These are phyloP conservation scores for Chauna torquata DNA, from an alignment of 2,113 vertebrate species.

Conservation along the genomic window DNA sequence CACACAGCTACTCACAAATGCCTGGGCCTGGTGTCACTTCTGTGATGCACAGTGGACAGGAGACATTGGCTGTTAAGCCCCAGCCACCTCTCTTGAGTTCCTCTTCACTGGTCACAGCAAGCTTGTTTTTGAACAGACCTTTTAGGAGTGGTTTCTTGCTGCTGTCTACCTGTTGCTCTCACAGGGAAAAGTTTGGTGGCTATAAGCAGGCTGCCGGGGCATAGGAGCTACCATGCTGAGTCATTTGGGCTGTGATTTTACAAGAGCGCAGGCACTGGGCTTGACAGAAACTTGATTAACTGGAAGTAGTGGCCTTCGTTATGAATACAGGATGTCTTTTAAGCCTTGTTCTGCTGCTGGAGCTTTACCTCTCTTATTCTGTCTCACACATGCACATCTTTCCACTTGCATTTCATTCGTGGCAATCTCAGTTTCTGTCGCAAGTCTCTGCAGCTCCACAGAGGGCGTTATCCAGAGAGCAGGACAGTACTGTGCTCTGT, in stretches of 20 bases:
- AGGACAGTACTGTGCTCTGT: fast-evolving
- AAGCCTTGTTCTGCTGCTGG: background rate
- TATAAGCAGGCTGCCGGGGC: background rate
- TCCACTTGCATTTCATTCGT: background rate
- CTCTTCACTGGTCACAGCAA: background rate
- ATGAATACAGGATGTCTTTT: background rate
- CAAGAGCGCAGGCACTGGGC: fast-evolving
- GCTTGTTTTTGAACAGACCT: background rate
- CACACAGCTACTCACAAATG: background rate
- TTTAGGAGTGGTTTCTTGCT: background rate
- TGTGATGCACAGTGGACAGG: background rate
- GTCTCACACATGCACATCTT: fast-evolving
- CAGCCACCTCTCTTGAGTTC: background rate
- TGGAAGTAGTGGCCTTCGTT: background rate
- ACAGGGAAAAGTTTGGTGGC: background rate
- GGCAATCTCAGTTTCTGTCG: background rate
- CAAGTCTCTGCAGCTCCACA: background rate
- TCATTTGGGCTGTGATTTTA: background rate
- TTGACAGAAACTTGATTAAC: background rate
- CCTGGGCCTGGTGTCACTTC: background rate
- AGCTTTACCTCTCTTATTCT: background rate
- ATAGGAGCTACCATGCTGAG: background rate
- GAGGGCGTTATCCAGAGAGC: background rate
- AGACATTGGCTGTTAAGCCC: background rate
- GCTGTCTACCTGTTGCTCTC: background rate